Conservation (phyloP, 2,113 vertebrate species). For the Sciurus niger region DNA sequence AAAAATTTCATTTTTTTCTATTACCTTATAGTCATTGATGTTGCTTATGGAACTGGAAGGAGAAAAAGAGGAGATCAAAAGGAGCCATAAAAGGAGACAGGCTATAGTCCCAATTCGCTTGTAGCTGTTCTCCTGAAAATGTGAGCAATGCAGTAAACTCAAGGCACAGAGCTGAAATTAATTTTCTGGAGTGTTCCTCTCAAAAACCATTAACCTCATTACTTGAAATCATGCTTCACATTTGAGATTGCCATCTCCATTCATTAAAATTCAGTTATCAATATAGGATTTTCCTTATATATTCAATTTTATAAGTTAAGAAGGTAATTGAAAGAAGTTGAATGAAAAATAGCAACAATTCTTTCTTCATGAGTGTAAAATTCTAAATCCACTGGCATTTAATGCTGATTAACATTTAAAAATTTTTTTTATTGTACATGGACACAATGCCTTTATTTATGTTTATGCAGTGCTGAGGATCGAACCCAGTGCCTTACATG, state of each 20-base stretch:
- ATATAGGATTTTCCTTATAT: not conserved
- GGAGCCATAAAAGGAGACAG: not conserved
- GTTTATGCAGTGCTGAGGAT: too few relatives aligned
- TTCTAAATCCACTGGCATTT: not conserved
- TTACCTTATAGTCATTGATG: slow-evolving; percentile 42
- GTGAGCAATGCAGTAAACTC: not conserved
- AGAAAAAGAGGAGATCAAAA: not conserved
- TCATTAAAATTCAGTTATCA: not conserved
- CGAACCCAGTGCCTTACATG: too few relatives aligned
- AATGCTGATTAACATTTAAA: not conserved
- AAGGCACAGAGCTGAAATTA: not conserved
- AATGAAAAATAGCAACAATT: not conserved
- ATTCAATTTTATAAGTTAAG: not conserved
- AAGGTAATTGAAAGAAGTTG: not conserved
- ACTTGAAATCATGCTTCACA: not conserved
- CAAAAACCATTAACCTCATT: not conserved
- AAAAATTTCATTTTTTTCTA: not conserved
- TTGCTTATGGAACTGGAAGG: slow-evolving; percentile 24
- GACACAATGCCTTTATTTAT: too few relatives aligned
- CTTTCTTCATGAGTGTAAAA: not conserved
- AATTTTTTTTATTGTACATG: too few relatives aligned
- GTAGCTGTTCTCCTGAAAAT: not conserved
- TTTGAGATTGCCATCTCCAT: not conserved
- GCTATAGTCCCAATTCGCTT: fast-evolving
- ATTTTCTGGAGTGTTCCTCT: not conserved